These are phyloP conservation scores for Grammomys dolichurus DNA, from an alignment of 2,113 vertebrate species.

Conservation along the genomic window DNA sequence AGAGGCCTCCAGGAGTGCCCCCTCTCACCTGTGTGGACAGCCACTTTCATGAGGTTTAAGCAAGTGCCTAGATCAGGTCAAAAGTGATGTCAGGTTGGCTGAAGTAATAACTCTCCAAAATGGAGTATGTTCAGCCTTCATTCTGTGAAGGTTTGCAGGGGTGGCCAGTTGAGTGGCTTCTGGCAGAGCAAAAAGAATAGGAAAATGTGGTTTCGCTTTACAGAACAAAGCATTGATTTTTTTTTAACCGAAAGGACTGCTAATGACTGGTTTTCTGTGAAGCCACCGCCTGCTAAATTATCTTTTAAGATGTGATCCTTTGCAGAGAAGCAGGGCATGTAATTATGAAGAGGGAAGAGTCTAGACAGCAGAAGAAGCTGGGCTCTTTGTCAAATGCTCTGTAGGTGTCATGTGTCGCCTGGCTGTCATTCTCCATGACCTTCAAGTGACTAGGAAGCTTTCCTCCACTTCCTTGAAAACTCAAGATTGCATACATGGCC, in stretches of 20 bases:
- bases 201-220: background rate
- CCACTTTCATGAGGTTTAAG: background rate
- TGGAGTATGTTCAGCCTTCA: background rate
- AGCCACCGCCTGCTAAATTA: background rate
- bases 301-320: background rate
- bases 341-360: background rate
- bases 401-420: background rate
- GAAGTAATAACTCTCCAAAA: background rate
- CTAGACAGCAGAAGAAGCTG: background rate
- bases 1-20: background rate
- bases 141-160: conserved; percentile 14
- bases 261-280: background rate
- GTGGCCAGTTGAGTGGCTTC: conserved; percentile 3
- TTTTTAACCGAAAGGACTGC: background rate
- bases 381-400: background rate
- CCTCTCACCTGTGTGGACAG: background rate
- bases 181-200: background rate
- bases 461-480: background rate
- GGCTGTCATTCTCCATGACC: background rate
- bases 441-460: background rate
- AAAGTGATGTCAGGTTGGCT: background rate
- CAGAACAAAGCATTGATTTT: background rate
- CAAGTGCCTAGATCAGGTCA: background rate
- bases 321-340: background rate
- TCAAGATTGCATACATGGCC: background rate